phyloP scores from a whole-genome alignment of 2,888 invertebrate genomes.

The Mesopsocus fuscifrons region DNA sequence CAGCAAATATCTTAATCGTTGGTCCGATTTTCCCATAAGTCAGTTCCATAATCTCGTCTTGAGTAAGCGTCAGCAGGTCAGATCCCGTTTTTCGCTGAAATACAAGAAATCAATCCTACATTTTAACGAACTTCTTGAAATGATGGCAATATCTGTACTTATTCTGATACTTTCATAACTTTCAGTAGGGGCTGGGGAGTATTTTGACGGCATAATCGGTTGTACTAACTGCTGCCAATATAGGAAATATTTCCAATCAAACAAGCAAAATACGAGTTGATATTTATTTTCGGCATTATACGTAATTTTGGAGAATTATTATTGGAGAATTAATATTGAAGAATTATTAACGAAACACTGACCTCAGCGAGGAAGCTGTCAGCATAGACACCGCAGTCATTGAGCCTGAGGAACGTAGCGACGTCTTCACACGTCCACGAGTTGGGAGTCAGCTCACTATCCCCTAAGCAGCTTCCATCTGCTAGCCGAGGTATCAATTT shows the following conservation, averaged over 20 bases:
- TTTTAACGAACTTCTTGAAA: no score
- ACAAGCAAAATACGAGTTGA: not conserved
- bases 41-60: conserved; percentile 77
- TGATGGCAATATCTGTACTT: no score
- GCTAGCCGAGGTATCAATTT: conserved; percentile 45
- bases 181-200: no score
- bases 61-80: conserved; percentile 56
- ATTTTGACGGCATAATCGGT: no score
- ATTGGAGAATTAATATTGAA: not conserved
- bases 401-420: conserved; percentile 71
- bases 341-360: conserved; percentile 16
- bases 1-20: conserved; percentile 78
- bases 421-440: conserved; percentile 76
- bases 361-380: conserved; percentile 36
- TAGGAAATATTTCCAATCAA: no score
- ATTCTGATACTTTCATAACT: no score
- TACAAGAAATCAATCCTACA: conserved; percentile 17
- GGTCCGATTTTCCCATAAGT: conserved; percentile 90
- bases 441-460: conserved; percentile 15
- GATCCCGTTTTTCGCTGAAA: conserved; percentile 61
- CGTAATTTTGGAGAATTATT: not conserved
- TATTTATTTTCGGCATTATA: not conserved
- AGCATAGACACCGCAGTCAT: conserved; percentile 49
- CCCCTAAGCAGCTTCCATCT: conserved; percentile 31
- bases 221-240: no score